Evolutionary conservation across 2,888 invertebrate species (phyloP).

Genomic region (Lepidochitona cinerea): DNA sequence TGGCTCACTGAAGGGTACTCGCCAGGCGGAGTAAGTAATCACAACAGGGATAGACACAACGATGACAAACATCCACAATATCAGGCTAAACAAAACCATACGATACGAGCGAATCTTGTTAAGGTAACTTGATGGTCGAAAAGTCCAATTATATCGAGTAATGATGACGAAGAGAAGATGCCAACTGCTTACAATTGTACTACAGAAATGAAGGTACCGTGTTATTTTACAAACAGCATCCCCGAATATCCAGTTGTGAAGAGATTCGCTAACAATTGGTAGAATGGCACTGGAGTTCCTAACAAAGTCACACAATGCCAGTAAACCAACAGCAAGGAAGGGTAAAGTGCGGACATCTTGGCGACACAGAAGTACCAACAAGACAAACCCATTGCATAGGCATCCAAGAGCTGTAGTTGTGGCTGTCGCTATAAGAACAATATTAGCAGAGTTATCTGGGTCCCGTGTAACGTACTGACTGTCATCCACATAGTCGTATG

Average conservation of each 20-base stretch:
- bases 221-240: background rate
- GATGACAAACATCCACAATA: background rate
- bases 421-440: background rate
- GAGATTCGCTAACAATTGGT: background rate
- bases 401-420: background rate
- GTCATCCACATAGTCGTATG: too few relatives aligned
- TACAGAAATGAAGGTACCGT: slow-evolving; percentile 2
- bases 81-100: background rate
- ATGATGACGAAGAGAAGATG: background rate
- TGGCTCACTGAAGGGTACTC: background rate
- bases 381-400: background rate
- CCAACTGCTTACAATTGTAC: background rate
- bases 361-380: background rate
- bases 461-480: too few relatives aligned
- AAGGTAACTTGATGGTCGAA: background rate
- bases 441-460: background rate
- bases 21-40: background rate
- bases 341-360: background rate
- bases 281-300: background rate
- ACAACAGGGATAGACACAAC: background rate
- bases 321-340: background rate
- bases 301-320: background rate
- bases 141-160: background rate
- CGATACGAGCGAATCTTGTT: background rate
- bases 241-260: background rate